These are phyloP conservation scores for Acridotheres tristis DNA, from an alignment of 2,797 vertebrate genomes.

Conservation along the genomic window DNA sequence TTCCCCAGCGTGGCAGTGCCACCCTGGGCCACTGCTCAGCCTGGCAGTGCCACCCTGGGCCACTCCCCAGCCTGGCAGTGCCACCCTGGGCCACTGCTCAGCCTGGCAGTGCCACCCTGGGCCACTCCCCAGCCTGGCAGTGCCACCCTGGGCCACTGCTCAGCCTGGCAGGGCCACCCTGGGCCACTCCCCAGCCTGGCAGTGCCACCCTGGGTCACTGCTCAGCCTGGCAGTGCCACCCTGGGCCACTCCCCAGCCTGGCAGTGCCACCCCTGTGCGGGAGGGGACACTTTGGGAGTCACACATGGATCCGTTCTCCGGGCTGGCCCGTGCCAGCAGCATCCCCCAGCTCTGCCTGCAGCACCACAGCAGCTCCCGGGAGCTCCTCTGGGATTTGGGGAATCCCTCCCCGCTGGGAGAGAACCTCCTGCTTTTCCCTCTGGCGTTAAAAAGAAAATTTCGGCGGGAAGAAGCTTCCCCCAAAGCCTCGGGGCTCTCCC, in stretches of 20 bases:
- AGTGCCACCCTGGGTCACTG: too few species aligned
- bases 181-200: too few species aligned
- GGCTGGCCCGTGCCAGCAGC: background rate
- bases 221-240: background rate
- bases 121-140: too few species aligned
- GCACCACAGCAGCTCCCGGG: background rate
- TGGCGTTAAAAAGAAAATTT: rapidly evolving
- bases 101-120: too few species aligned
- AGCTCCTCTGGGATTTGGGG: rapidly evolving
- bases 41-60: background rate
- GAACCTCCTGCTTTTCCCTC: background rate
- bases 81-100: too few species aligned
- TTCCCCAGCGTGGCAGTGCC: background rate
- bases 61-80: background rate
- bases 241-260: too few species aligned
- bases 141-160: background rate
- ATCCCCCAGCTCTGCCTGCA: background rate
- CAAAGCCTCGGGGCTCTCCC: background rate
- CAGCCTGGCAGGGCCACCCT: background rate
- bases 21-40: background rate
- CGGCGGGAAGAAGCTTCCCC: background rate
- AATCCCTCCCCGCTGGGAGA: background rate
- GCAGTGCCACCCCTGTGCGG: background rate
- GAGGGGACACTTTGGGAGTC: background rate
- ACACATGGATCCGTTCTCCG: rapidly evolving